A percentile compares a stretch with the other conserved stretches of the same genome.
These are phyloP conservation scores for Amphipyra tragopoginis DNA, from an alignment of 2,888 invertebrate genomes.

Conservation along the genomic window DNA sequence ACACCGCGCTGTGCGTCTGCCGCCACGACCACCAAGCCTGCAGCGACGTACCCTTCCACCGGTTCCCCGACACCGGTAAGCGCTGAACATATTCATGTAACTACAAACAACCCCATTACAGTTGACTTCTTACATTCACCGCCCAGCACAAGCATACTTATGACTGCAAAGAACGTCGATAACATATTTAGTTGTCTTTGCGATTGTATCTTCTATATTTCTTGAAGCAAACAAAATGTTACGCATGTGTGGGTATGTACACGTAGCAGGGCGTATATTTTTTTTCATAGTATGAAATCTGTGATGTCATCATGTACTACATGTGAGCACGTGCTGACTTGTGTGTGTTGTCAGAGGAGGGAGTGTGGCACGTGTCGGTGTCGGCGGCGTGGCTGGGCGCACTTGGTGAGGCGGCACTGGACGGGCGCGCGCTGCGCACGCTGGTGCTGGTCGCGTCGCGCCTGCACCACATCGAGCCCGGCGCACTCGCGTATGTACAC, in stretches of 20 bases:
- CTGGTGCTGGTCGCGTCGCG: conserved; percentile 94
- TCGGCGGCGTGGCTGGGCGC: conserved; percentile 91
- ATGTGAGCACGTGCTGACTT: no score
- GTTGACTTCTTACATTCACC: no score
- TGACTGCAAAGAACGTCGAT: no score
- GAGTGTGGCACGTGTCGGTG: conserved; percentile 92
- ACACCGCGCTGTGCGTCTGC: conserved; percentile 65
- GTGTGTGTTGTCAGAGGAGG: conserved; percentile 56
- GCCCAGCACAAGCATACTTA: no score
- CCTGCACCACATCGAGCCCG: conserved; percentile 92
- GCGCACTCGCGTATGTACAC: conserved; percentile 91
- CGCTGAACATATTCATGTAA: background rate
- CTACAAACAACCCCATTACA: no score
- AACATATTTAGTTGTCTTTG: no score
- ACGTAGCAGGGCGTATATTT: no score
- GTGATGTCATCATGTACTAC: no score
- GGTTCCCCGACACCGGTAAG: conserved; percentile 74
- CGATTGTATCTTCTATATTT: no score
- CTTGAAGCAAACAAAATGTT: no score
- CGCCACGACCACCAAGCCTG: conserved; percentile 76
- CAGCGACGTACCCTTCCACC: conserved; percentile 74
- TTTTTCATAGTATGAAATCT: no score
- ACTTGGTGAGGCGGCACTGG: conserved; percentile 93
- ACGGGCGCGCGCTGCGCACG: conserved; percentile 92
- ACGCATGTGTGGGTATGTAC: no score